A percentile compares a stretch with the other conserved stretches of the same genome.
Conservation (phyloP, 2,888 invertebrate species). For the Epinotia bilunana region DNA sequence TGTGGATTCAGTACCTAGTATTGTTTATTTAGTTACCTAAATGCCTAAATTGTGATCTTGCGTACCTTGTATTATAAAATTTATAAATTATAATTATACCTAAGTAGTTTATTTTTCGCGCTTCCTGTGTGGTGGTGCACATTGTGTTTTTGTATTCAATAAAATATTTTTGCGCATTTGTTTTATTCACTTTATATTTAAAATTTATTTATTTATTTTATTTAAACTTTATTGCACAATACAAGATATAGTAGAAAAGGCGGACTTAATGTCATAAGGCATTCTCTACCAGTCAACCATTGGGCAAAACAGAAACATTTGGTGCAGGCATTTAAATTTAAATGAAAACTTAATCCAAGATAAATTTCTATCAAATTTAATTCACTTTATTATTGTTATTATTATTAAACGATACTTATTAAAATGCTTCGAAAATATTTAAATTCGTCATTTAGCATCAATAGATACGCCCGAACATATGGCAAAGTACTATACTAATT, state of each 20-base stretch:
- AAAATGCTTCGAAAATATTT: not conserved
- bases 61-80: slow-evolving; percentile 7
- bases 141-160: slow-evolving; percentile 50
- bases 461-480: too few relatives aligned
- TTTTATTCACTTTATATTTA: slow-evolving; percentile 7
- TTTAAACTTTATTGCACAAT: too few relatives aligned
- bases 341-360: too few relatives aligned
- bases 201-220: too few relatives aligned
- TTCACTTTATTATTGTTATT: slow-evolving; percentile 13
- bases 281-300: too few relatives aligned
- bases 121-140: slow-evolving; percentile 47
- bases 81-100: not conserved
- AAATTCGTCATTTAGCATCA: not conserved
- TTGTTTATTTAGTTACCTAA: slow-evolving; percentile 24
- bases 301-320: too few relatives aligned
- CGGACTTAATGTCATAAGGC: too few relatives aligned
- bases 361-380: too few relatives aligned
- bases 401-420: not conserved
- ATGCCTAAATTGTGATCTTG: slow-evolving; percentile 40
- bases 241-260: too few relatives aligned
- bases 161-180: slow-evolving; percentile 19
- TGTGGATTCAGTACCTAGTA: not conserved
- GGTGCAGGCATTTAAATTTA: too few relatives aligned
- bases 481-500: too few relatives aligned
- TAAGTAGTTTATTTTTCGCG: slow-evolving; percentile 24